Base-by-base conservation (phyloP, 2,888 invertebrate genomes). In the Podabrus alpinus region DNA sequence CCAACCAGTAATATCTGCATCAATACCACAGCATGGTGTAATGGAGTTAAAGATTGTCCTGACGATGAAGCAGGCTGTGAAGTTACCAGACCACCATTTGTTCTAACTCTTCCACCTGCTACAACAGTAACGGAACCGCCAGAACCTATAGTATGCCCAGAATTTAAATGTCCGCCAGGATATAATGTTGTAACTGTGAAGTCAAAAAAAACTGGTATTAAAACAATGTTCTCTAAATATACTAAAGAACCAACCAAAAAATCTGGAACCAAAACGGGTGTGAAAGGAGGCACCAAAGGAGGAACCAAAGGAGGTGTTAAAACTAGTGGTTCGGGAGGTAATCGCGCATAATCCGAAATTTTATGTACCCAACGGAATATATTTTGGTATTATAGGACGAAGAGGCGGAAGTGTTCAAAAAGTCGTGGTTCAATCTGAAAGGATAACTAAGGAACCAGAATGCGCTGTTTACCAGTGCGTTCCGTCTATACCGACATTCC, bases 11-110 rank as follows among this genome's bases (percentile, higher is more conserved):
- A 92, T 74, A 88, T 92, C 69, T 96, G 96, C 82, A 90, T 96
- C 15, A 89, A 92, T 0, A 89, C 91, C 59, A 87, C 89, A 0
- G 87, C 90, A 11, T 96, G 96, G 95, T 96, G 96, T 84, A 92
- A 96, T 84, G 95, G 95, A 0, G 87, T 94, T 0, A 90, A 91
- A 77, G 93, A 96, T 86, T 96, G 96, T 82, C 92, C 94, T 0
- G 95, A 96, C 83, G 96, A 96, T 85, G 96, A 96, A 86, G 86
- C 87, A 2, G 88, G 91, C 73, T 96, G 96, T 81, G 71, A 73
- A 66, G 73, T 13, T 4, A 82, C 83, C 15, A 76, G 78, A 0
- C 80, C 86, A 1, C 17, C 59, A 29, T 13, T 68, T 11, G 17
- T 25, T 13, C 24, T 24, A 15, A 79, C 82, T 1, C 83, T 86